Conservation (phyloP, 2,888 invertebrate genomes). For the Apodemia mormo region DNA sequence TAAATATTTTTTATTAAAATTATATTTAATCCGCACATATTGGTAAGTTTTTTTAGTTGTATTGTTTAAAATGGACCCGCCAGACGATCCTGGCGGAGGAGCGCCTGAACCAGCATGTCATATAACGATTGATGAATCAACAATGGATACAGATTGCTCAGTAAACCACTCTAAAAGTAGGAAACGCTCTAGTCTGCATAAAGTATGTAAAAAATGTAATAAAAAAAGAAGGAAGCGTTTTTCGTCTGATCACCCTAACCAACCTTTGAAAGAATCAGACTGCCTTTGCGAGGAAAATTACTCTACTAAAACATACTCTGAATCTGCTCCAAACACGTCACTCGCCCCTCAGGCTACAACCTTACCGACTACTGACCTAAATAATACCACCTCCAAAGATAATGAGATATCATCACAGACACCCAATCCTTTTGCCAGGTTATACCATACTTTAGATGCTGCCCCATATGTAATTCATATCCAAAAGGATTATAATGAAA, state of each 20-base stretch:
- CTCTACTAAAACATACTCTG: neutral
- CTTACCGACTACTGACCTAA: neutral
- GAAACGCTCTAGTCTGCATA: neutral
- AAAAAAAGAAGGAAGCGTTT: slow-evolving; percentile 4
- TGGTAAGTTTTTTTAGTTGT: neutral
- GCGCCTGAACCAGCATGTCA: neutral
- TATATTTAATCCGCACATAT: neutral
- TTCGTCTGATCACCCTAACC: neutral
- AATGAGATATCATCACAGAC: neutral
- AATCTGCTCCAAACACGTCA: neutral
- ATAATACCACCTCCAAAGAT: neutral
- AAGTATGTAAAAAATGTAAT: neutral
- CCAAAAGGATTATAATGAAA: neutral
- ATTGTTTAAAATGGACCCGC: neutral
- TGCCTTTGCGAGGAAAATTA: neutral
- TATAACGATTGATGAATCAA: neutral
- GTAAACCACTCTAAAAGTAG: neutral
- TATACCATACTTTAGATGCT: neutral
- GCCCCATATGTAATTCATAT: neutral
- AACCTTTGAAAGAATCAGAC: neutral
- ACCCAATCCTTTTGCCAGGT: neutral
- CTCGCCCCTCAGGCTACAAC: neutral
- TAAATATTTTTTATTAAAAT: neutral
- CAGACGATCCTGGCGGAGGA: slow-evolving; percentile 1
- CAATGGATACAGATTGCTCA: neutral